Conservation (phyloP, 1,140 invertebrate genomes). For the Euwallacea fornicatus region DNA sequence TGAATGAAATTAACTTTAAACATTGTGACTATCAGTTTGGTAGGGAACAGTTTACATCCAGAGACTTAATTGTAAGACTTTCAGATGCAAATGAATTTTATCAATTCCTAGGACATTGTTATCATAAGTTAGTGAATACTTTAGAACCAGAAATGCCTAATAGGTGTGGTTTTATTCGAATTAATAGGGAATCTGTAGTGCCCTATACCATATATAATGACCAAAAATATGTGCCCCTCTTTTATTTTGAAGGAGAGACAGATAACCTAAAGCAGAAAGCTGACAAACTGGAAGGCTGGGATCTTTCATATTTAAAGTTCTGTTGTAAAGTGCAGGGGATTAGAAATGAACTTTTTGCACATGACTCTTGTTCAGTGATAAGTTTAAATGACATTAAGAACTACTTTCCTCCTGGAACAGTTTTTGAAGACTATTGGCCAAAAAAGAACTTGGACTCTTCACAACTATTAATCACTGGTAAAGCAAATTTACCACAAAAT, state of each 20-base stretch:
- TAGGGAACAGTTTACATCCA: conserved; percentile 81
- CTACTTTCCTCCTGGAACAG: conserved; percentile 84
- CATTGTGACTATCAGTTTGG: conserved; percentile 92
- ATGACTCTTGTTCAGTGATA: conserved; percentile 85
- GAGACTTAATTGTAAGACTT: conserved; percentile 86
- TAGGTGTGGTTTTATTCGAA: conserved; percentile 90
- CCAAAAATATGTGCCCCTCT: conserved; percentile 89
- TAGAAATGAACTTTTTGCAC: conserved; percentile 85
- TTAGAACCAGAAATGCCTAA: conserved; percentile 69
- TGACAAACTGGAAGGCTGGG: conserved; percentile 84
- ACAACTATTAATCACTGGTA: conserved; percentile 61
- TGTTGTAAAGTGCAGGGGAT: conserved; percentile 94
- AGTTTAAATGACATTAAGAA: conserved; percentile 87
- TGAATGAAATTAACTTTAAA: conserved; percentile 91
- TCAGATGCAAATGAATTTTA: conserved; percentile 89
- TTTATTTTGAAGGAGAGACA: conserved; percentile 91
- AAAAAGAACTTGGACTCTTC: conserved; percentile 80
- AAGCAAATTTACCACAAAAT: conserved; percentile 58
- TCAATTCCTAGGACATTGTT: conserved; percentile 85
- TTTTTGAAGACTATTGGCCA: conserved; percentile 90
- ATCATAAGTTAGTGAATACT: conserved; percentile 72
- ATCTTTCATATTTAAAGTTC: conserved; percentile 88
- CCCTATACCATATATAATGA: conserved; percentile 84
- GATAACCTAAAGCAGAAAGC: conserved; percentile 85
- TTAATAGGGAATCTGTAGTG: conserved; percentile 92